phyloP scores from a whole-genome alignment of 2,113 vertebrate species.

The Piprites chloris region DNA sequence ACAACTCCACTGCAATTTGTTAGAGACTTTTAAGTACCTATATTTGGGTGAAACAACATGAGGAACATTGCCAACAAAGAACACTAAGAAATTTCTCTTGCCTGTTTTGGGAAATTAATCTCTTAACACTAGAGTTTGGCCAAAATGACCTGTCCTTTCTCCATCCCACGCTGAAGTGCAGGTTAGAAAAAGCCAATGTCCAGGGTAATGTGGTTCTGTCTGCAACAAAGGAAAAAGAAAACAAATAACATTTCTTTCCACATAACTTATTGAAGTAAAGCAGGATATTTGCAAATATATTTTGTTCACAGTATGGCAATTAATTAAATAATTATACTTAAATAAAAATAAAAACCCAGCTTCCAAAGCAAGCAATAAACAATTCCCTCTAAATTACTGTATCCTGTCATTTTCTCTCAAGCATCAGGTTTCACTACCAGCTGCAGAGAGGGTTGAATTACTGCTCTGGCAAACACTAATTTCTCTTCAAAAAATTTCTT shows the following conservation, averaged over 20 bases:
- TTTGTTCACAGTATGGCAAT: background rate
- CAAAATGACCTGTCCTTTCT: background rate
- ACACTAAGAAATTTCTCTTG: background rate
- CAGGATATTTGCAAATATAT: background rate
- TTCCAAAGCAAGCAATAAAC: background rate
- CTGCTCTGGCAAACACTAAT: background rate
- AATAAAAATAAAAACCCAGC: background rate
- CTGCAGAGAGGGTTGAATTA: background rate
- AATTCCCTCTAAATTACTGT: background rate
- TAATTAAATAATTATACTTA: background rate
- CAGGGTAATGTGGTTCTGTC: background rate
- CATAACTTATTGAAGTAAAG: background rate
- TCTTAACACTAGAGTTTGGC: background rate
- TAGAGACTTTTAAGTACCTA: background rate
- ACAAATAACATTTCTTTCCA: background rate
- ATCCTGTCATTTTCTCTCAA: background rate
- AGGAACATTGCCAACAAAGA: background rate
- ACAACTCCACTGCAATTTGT: background rate
- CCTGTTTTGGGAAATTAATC: background rate
- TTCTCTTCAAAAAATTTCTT: background rate
- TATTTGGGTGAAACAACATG: background rate
- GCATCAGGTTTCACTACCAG: background rate
- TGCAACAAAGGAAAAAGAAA: background rate
- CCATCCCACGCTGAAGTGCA: background rate
- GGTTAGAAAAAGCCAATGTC: background rate